phyloP scores from a whole-genome alignment of 2,888 invertebrate species.

The Liopterus haemorrhoidalis region DNA sequence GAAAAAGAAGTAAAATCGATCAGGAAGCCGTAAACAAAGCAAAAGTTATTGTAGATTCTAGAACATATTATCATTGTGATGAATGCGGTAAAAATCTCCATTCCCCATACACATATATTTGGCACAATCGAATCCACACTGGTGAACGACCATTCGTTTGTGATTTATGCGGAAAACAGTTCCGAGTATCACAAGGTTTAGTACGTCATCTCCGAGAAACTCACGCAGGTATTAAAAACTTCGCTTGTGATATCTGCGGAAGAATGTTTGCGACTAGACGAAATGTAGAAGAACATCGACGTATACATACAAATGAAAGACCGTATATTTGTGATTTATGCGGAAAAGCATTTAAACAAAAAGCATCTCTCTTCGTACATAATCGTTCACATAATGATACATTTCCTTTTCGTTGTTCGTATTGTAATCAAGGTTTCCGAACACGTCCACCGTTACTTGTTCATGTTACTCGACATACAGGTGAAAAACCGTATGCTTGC shows the following conservation, averaged over 20 bases:
- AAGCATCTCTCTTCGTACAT: constrained; percentile 60
- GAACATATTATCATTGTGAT: constrained; percentile 52
- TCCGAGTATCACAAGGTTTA: constrained; percentile 59
- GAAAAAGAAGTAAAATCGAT: constrained; percentile 40
- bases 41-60: constrained; percentile 48
- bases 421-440: constrained; percentile 57
- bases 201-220: constrained; percentile 58
- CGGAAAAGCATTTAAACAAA: constrained; percentile 60
- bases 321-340: constrained; percentile 55
- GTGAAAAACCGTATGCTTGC: constrained; percentile 57
- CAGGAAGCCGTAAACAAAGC: constrained; percentile 45
- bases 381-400: constrained; percentile 52
- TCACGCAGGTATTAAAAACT: constrained; percentile 56
- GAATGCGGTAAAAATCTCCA: constrained; percentile 55
- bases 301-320: constrained; percentile 57
- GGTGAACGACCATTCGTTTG: constrained; percentile 62
- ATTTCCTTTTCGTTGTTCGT: constrained; percentile 54
- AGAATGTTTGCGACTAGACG: constrained; percentile 56
- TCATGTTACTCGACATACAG: constrained; percentile 56
- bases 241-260: constrained; percentile 53
- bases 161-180: constrained; percentile 61
- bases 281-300: constrained; percentile 54
- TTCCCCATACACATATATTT: constrained; percentile 57
- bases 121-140: constrained; percentile 59
- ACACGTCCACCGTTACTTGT: constrained; percentile 52